Percentiles rank a stretch among this genome's conserved stretches.
Conservation (phyloP, 1,140 invertebrate species). For the Brachionus calyciflorus region DNA sequence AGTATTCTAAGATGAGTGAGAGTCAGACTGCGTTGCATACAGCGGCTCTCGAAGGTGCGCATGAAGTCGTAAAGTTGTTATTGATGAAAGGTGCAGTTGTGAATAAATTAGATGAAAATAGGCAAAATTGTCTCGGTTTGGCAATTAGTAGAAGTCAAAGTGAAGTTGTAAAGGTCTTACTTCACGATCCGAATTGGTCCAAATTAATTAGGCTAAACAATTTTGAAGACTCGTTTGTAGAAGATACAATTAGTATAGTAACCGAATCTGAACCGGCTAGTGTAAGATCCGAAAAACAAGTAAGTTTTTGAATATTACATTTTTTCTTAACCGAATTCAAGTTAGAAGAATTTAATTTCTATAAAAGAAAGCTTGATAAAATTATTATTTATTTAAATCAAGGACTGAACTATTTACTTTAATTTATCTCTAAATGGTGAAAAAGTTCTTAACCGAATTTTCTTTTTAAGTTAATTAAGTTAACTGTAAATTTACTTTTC, state of each 20-base stretch:
- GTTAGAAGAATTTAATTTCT: no score
- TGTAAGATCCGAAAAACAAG: not conserved
- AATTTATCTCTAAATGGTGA: no score
- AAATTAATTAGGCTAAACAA: slow-evolving; percentile 38
- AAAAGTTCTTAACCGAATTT: no score
- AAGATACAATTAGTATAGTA: slow-evolving; percentile 18
- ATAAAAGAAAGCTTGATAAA: no score
- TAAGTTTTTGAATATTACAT: no score
- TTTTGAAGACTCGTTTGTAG: slow-evolving; percentile 7
- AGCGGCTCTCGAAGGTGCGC: slow-evolving; percentile 16
- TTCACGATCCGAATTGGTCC: slow-evolving; percentile 22
- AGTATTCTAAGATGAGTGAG: slow-evolving; percentile 40
- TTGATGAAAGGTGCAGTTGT: slow-evolving; percentile 20
- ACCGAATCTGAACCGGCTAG: not conserved
- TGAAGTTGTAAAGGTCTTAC: slow-evolving; percentile 34
- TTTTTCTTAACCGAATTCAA: no score
- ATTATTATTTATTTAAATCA: no score
- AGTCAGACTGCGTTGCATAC: slow-evolving; percentile 39
- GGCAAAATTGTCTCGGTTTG: slow-evolving; percentile 35
- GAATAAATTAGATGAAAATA: slow-evolving; percentile 32
- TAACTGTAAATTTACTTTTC: no score
- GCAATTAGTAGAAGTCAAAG: slow-evolving; percentile 28
- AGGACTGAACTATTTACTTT: no score
- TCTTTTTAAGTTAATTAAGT: no score
- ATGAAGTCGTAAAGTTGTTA: slow-evolving; percentile 30